These are phyloP conservation scores for Mus pahari DNA, from an alignment of 2,113 vertebrate species.

Conservation along the genomic window DNA sequence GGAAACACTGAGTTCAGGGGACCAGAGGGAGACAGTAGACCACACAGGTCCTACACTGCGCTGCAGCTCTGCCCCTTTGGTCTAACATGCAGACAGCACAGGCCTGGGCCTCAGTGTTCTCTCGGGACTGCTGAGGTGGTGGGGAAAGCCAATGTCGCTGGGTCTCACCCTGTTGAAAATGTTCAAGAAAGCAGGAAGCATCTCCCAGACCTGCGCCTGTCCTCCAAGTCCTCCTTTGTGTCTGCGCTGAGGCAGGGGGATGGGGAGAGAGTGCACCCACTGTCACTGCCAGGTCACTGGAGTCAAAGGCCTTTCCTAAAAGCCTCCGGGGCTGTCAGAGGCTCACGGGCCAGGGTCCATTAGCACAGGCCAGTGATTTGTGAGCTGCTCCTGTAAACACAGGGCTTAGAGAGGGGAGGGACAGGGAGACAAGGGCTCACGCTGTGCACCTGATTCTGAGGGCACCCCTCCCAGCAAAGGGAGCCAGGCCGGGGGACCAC, in stretches of 20 bases:
- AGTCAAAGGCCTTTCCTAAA: slow-evolving; percentile 60
- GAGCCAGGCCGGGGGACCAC: not conserved
- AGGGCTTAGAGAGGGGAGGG: slow-evolving; percentile 36
- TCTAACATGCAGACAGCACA: not conserved
- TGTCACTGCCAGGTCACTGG: not conserved
- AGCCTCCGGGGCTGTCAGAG: slow-evolving; percentile 61
- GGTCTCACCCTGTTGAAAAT: not conserved
- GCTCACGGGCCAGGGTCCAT: slow-evolving; percentile 42
- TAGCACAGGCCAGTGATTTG: slow-evolving; percentile 67
- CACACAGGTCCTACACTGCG: not conserved
- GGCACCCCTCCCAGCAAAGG: not conserved
- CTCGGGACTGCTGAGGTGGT: not conserved
- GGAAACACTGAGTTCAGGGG: not conserved
- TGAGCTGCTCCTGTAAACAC: slow-evolving; percentile 73
- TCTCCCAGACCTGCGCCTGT: not conserved
- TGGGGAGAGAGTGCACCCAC: not conserved
- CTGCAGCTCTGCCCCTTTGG: not conserved
- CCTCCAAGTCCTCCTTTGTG: not conserved
- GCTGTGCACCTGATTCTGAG: slow-evolving; percentile 59
- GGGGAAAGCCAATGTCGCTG: not conserved
- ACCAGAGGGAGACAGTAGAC: not conserved
- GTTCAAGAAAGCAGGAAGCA: not conserved
- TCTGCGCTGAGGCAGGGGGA: not conserved
- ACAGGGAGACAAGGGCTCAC: not conserved
- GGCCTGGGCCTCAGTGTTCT: not conserved